Base-by-base conservation (phyloP, 2,113 vertebrate genomes). In the Maccullochella peelii region DNA sequence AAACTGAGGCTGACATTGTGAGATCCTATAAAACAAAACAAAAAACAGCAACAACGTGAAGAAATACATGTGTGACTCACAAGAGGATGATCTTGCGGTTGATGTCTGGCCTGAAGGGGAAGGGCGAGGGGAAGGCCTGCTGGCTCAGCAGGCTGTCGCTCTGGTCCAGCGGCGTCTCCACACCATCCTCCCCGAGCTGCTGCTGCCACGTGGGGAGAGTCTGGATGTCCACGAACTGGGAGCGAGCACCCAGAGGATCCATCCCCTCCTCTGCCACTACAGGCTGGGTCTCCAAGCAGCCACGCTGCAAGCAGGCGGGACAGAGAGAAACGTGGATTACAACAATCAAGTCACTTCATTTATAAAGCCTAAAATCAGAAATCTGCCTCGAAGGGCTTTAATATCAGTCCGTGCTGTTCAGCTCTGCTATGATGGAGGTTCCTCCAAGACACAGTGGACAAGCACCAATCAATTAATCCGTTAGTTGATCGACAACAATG, bases 161-260 rank as follows among this genome's bases (percentile, higher is more conserved):
- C 21, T 73, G 87, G 5, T 90, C 86, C 54, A 6, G 61, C 12
- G 15, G 58, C 1, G 62, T 36, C 77, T 77, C 54, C 52, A 82
- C 68, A 0, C 54, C 81, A 57, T 90, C 84, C 44, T 88, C 87
- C 18, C 89, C 90, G 79, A 84, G 92, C 14, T 88, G 88, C 90
- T 95, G 94, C 73, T 95, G 90, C 98, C 98, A 99, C 25, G 94
- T 91, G 47, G 94, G 91, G 6, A 99, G 94, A 38, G 92, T 95
- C 63, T 98, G 97, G 89, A 97, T 74, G 77, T 98, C 97, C 91
- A 99, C 96, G 91, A 99, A 97, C 33, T 97, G 97, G 59, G 98
- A 99, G 90, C 98, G 98, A 78, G 98, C 97, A 47, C 98, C 98
- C 95, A 99, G 95, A 62, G 98, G 98, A 97, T 99, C 98, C 98